phyloP scores from a whole-genome alignment of 1,140 invertebrate species.

The Ceratitis capitata region DNA sequence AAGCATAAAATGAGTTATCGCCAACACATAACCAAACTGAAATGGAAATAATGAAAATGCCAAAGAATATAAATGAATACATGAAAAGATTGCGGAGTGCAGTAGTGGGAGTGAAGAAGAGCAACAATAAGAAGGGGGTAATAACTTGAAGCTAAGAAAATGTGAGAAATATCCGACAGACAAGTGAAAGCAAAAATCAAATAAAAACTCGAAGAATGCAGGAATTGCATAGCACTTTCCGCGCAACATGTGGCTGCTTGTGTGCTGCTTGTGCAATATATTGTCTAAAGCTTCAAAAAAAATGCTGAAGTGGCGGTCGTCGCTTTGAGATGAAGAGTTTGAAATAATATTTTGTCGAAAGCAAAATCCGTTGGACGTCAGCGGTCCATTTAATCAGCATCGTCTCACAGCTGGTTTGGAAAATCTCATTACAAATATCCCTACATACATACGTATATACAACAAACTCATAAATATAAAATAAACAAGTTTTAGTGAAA shows the following conservation, averaged over 20 bases:
- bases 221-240: not conserved
- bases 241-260: conserved; percentile 5
- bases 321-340: not conserved
- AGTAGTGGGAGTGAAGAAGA: not conserved
- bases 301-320: not conserved
- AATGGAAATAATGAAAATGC: not conserved
- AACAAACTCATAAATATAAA: not conserved
- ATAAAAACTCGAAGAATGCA: not conserved
- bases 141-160: not conserved
- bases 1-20: conserved; percentile 43
- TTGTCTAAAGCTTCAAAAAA: not conserved
- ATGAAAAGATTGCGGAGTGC: not conserved
- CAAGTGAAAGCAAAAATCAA: not conserved
- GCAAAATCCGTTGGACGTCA: conserved; percentile 1
- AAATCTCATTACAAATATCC: not conserved
- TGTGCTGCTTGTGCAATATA: not conserved
- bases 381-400: not conserved
- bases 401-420: not conserved
- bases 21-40: not conserved
- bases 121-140: not conserved
- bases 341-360: not conserved
- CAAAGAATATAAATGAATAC: not conserved
- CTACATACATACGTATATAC: not conserved
- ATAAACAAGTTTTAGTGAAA: conserved; percentile 34
- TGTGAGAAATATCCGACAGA: not conserved